Conservation (phyloP, 2,888 invertebrate species). For the Cistogaster globosa region DNA sequence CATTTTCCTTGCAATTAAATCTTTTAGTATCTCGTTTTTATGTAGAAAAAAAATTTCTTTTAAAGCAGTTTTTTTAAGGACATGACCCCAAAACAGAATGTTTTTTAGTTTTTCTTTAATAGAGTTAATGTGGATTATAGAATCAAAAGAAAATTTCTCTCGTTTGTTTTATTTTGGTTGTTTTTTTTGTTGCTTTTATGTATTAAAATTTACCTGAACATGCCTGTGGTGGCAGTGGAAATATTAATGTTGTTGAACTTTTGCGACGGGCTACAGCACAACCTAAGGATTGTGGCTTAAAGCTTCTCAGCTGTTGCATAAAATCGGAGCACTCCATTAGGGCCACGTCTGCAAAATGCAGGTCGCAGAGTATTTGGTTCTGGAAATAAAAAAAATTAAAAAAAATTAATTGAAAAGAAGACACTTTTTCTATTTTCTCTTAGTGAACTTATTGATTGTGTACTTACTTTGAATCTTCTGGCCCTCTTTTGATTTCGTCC, state of each 20-base stretch:
- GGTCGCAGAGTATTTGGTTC: conserved; percentile 97
- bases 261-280: conserved; percentile 97
- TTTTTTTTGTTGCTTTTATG: not conserved
- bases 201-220: conserved; percentile 89
- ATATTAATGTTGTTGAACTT: conserved; percentile 96
- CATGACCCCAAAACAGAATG: not conserved
- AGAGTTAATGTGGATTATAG: not conserved
- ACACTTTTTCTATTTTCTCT: too few relatives aligned
- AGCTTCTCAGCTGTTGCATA: conserved; percentile 97
- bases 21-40: not conserved
- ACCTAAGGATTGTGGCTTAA: conserved; percentile 97
- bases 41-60: not conserved
- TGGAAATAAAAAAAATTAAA: conserved; percentile 76
- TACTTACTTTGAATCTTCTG: conserved; percentile 85
- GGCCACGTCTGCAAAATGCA: conserved; percentile 98
- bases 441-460: too few relatives aligned
- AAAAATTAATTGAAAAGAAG: too few relatives aligned
- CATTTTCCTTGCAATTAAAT: conserved; percentile 12
- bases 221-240: conserved; percentile 96
- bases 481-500: conserved; percentile 92
- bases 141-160: not conserved
- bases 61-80: not conserved
- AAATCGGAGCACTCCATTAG: conserved; percentile 98
- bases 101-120: not conserved
- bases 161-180: not conserved